Evolutionary conservation across 2,888 invertebrate genomes (phyloP), one percentile per base, ranked within the genome.

Genomic region (Priocnemis perturbator): DNA sequence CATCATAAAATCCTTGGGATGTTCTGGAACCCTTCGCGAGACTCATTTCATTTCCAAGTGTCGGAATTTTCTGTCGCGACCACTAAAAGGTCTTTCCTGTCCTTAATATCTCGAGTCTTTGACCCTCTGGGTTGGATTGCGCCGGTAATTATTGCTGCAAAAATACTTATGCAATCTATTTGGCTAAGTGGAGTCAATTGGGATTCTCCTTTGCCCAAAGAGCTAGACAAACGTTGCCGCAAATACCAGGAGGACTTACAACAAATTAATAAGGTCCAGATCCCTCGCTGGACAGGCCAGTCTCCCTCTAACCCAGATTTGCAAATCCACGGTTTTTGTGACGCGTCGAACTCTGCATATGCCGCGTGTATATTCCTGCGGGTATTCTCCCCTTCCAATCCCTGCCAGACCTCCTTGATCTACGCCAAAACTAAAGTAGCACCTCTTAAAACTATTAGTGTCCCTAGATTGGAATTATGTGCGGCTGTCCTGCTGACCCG

Each of bases 71-170:
- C 19, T 26, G n/a, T 3, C 26, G 30, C 4, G 4, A 57, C 15
- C 30, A 58, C 44, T 1, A 58, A 37, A 21, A 44, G 58, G 1
- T 5, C 17, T 1, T 7, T 58, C 37, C 30, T 58, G 4, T 58
- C 58, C 5, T 7, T 11, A 1, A 37, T 58, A 2, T 44, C 58
- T 17, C 44, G 58, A 20, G 17, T 58, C 4, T 58, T 45, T 45
- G 58, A 58, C 20, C 58, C 58, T 3, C 20, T 58, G 5, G 58
- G 58, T 3, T 58, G 58, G 58, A 17, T 58, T 26, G 11, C 58
- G 5, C 58, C 58, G 19, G 45, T 58, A 3, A 5, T 37, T 2
- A 20, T 44, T 2, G 2, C 4, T 3, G 45, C 58, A 1, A 58
- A 58, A n/a, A 58, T 58, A 3, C 20, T 58, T 2, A 17, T 58